These are phyloP conservation scores for Pasiphila rectangulata DNA, from an alignment of 2,888 invertebrate species.

Conservation along the genomic window DNA sequence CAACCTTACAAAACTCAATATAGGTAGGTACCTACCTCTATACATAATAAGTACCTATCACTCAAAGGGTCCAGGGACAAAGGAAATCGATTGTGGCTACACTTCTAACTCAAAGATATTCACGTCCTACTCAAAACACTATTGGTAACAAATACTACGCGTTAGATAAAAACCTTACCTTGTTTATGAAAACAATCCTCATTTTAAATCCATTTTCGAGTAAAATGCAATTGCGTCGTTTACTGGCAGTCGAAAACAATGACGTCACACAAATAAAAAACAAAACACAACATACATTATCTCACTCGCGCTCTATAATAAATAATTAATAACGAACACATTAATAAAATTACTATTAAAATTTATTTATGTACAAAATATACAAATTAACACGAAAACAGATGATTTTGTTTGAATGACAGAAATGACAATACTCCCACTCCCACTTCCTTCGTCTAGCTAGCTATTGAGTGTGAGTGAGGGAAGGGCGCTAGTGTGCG, in stretches of 20 bases:
- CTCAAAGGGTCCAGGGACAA: constrained; percentile 68
- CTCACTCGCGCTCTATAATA: constrained; percentile 48
- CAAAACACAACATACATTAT: constrained; percentile 58
- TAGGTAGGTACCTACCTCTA: constrained; percentile 28
- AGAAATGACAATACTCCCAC: constrained; percentile 37
- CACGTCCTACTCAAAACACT: constrained; percentile 20
- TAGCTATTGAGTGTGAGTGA: constrained; percentile 24
- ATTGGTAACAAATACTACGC: constrained; percentile 37
- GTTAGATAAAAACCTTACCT: constrained; percentile 55
- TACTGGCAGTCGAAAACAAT: constrained; percentile 78
- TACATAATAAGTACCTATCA: too few species aligned
- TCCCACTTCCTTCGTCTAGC: constrained; percentile 40
- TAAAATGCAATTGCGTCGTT: constrained; percentile 83
- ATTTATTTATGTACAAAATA: constrained; percentile 71
- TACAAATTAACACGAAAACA: constrained; percentile 71
- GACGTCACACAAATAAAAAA: constrained; percentile 80
- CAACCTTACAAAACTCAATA: constrained; percentile 31
- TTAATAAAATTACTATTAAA: constrained; percentile 38
- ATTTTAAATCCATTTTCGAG: constrained; percentile 76
- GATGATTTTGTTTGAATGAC: constrained; percentile 64
- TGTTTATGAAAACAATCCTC: constrained; percentile 63
- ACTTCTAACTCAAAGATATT: constrained; percentile 37
- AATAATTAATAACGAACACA: constrained; percentile 39
- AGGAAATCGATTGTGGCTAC: constrained; percentile 71
- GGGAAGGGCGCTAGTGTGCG: constrained; percentile 1